phyloP scores from a whole-genome alignment of 2,113 vertebrate genomes.

The Brachionichthys hirsutus region DNA sequence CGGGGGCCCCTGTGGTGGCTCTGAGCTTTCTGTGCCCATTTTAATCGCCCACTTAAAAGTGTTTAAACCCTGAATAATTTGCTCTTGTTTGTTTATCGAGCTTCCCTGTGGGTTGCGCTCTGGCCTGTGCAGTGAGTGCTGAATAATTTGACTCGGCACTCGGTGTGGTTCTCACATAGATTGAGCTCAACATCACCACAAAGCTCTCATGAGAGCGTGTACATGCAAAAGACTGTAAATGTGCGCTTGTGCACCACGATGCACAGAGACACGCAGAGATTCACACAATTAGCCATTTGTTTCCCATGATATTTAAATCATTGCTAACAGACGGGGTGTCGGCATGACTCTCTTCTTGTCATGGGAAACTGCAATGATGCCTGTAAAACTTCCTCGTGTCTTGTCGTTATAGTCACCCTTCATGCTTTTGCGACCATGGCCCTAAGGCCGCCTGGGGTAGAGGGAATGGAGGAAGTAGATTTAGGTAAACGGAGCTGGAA shows the following conservation, averaged over 20 bases:
- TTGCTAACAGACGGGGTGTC: conserved; percentile 26
- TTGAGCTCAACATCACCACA: conserved; percentile 61
- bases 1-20: conserved; percentile 31
- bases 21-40: conserved; percentile 54
- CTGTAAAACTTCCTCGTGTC: conserved; percentile 21
- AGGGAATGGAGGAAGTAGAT: conserved; percentile 59
- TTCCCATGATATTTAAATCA: conserved; percentile 32
- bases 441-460: conserved; percentile 56
- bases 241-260: conserved; percentile 5
- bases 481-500: conserved; percentile 65
- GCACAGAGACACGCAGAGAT: conserved; percentile 4
- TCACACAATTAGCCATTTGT: conserved; percentile 6
- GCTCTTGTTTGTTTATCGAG: conserved; percentile 72
- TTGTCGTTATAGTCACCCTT: conserved; percentile 47
- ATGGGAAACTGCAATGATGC: conserved; percentile 35
- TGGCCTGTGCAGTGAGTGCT: conserved; percentile 57
- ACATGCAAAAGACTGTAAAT: conserved; percentile 5
- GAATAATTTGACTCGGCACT: conserved; percentile 65
- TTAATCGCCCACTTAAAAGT: conserved; percentile 73
- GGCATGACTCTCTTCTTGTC: conserved; percentile 31
- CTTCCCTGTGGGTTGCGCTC: conserved; percentile 56
- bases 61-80: conserved; percentile 75
- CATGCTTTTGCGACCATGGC: conserved; percentile 41
- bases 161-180: conserved; percentile 54
- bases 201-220: conserved; percentile 38